These are phyloP conservation scores for Bombus sibiricus DNA, from an alignment of 1,140 invertebrate genomes.

Conservation along the genomic window DNA sequence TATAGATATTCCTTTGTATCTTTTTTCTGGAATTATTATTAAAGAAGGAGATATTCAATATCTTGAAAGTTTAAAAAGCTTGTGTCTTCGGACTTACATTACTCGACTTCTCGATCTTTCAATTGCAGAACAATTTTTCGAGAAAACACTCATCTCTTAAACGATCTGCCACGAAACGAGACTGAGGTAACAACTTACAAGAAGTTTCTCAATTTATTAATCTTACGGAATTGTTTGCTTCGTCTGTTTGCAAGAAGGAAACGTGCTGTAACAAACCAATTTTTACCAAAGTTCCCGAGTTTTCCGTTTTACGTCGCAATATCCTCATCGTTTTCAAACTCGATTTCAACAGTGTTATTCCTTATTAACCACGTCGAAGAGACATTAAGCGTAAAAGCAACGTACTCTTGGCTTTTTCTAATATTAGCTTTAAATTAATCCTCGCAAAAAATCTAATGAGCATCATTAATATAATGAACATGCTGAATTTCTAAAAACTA, in stretches of 20 bases:
- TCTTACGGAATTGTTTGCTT: slow-evolving; percentile 8
- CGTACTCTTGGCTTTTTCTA: not conserved
- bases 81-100: not conserved
- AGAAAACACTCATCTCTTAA: not conserved
- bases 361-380: not conserved
- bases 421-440: too few relatives aligned
- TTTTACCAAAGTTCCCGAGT: not conserved
- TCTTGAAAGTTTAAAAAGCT: not conserved
- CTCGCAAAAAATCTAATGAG: too few relatives aligned
- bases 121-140: not conserved
- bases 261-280: not conserved
- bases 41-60: not conserved
- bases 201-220: slow-evolving; percentile 11
- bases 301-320: not conserved
- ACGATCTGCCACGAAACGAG: not conserved
- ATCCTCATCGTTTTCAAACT: too few relatives aligned
- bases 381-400: not conserved
- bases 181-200: not conserved
- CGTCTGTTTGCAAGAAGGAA: not conserved
- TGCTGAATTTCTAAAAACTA: too few relatives aligned
- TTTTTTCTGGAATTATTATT: not conserved
- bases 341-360: not conserved
- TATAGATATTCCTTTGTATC: not conserved
- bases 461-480: too few relatives aligned
- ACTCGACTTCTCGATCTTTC: not conserved